Conservation (phyloP, 1,140 invertebrate species). For the Caenorhabditis brenneri region DNA sequence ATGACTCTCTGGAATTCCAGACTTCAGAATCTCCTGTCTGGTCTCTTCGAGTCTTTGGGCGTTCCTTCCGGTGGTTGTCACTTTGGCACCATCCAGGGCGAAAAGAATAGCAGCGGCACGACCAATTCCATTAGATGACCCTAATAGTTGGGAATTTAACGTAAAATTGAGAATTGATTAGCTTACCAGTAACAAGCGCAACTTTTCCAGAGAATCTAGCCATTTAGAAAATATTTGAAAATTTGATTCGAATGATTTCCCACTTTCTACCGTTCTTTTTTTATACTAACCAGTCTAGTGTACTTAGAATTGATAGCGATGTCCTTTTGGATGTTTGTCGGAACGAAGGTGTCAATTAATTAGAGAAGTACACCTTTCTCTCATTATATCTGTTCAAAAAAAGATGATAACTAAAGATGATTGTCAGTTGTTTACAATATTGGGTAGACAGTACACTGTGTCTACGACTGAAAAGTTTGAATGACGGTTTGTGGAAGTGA, state of each 20-base stretch:
- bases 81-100: constrained; percentile 77
- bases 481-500: too few relatives aligned
- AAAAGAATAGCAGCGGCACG: constrained; percentile 74
- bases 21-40: not conserved
- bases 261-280: not conserved
- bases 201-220: not conserved
- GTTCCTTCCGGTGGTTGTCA: constrained; percentile 81
- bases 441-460: too few relatives aligned
- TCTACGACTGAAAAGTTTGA: too few relatives aligned
- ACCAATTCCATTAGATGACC: constrained; percentile 79
- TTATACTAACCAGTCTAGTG: not conserved
- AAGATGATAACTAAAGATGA: too few relatives aligned
- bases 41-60: constrained; percentile 58
- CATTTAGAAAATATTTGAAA: not conserved
- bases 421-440: too few relatives aligned
- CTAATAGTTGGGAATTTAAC: constrained; percentile 63
- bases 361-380: too few relatives aligned
- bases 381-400: too few relatives aligned
- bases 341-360: too few relatives aligned
- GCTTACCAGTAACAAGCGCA: not conserved
- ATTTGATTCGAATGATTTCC: not conserved
- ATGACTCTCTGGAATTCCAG: constrained; percentile 4
- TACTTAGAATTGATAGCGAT: too few relatives aligned
- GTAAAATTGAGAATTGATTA: constrained; percentile 76
- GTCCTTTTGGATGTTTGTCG: too few relatives aligned